Conservation (phyloP, 1,140 invertebrate genomes). For the Penaeus indicus region DNA sequence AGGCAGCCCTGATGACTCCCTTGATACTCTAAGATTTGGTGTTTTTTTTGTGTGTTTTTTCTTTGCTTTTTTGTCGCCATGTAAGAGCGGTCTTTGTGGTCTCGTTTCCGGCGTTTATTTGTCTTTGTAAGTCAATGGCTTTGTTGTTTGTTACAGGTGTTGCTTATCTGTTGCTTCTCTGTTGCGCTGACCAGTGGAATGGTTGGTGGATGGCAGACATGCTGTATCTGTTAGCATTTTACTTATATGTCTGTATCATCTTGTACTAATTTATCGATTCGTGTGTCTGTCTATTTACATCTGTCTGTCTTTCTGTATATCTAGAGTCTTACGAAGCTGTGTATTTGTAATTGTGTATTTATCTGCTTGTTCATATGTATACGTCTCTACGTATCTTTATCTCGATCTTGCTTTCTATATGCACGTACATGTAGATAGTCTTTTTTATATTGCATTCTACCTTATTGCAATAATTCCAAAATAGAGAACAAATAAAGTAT, state of each 20-base stretch:
- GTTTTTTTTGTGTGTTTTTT: too few relatives aligned
- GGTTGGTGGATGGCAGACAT: too few relatives aligned
- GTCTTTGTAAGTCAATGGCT: too few relatives aligned
- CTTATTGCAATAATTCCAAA: not conserved
- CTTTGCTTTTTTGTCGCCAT: too few relatives aligned
- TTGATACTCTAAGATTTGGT: too few relatives aligned
- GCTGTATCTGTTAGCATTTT: not conserved
- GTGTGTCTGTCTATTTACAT: not conserved
- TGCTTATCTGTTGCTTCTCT: too few relatives aligned
- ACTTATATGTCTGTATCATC: not conserved
- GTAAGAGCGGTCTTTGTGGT: too few relatives aligned
- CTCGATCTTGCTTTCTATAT: not conserved
- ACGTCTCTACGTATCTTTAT: not conserved
- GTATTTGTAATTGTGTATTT: not conserved
- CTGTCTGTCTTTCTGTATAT: not conserved
- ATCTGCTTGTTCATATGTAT: not conserved
- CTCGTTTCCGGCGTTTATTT: too few relatives aligned
- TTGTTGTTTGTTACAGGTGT: too few relatives aligned
- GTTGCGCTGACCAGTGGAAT: too few relatives aligned
- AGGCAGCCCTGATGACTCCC: too few relatives aligned
- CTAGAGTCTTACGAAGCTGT: not conserved
- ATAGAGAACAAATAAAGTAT: too few relatives aligned
- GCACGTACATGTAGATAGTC: not conserved
- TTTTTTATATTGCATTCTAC: not conserved
- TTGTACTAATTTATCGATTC: not conserved